These are phyloP conservation scores for Noctuana brunneofusca DNA, from an alignment of 2,888 invertebrate species.

Conservation along the genomic window DNA sequence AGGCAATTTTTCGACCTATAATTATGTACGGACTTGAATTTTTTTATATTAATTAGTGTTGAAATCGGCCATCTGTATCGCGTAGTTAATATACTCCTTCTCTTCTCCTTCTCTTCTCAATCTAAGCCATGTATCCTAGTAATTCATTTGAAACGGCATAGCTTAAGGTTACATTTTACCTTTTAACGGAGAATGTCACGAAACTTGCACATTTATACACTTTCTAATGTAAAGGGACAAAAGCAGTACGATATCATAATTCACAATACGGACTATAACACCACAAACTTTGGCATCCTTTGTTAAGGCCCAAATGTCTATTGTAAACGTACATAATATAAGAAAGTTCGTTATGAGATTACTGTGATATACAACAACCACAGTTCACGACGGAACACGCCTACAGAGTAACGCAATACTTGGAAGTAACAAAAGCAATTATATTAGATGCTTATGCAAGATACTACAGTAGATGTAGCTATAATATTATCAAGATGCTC, in stretches of 20 bases:
- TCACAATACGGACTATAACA: constrained; percentile 11
- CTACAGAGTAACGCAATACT: neutral
- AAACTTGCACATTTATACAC: constrained; percentile 7
- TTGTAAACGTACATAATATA: constrained; percentile 20
- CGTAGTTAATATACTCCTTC: too few species aligned
- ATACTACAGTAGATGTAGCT: neutral
- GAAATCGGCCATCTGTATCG: too few species aligned
- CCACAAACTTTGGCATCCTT: constrained; percentile 8
- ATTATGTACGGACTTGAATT: too few species aligned
- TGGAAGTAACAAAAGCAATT: too few species aligned
- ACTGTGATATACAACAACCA: constrained; percentile 13
- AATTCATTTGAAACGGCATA: neutral
- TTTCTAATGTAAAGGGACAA: constrained; percentile 9
- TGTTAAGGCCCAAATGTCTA: constrained; percentile 18
- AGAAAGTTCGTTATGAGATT: constrained; percentile 27
- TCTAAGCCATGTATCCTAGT: too few species aligned
- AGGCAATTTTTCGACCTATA: too few species aligned
- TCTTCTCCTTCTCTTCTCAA: too few species aligned
- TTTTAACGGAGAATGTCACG: constrained; percentile 9
- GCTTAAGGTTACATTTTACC: constrained; percentile 5
- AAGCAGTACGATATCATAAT: constrained; percentile 1
- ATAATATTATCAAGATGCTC: neutral
- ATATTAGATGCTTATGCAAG: neutral
- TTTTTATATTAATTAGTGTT: too few species aligned
- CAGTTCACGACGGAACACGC: neutral